Base-by-base conservation (phyloP, 2,888 invertebrate species). In the Spatulosminthurus flaviceps region DNA sequence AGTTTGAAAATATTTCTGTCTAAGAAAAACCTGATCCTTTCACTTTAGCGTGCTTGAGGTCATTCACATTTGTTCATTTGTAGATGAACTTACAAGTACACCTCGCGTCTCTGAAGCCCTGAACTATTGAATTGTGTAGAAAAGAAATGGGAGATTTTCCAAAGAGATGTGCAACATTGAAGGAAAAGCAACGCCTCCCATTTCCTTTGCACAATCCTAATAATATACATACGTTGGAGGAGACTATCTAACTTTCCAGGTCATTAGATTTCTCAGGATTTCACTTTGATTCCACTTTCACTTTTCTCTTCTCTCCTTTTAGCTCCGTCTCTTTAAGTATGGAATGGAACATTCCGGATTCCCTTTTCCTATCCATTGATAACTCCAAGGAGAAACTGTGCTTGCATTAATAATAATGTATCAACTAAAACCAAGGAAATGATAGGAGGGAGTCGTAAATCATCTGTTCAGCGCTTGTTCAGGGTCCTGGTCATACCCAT, bases 241-340 rank as follows among this genome's bases (percentile, higher is more conserved):
- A 26, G 74, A 19, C 74, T 61, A 74, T 61, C 74, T 29, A 34
- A 60, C 29, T 74, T 74, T 74, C 61, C 74, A 61, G 61, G 61
- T 21, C 74, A 74, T 74, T 74, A 74, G 60, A 74, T 21, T 74
- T 61, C 74, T 24, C 26, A 28, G 26, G 73, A 60, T 28, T 60
- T 51, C 60, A 61, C 21, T 61, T 34, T 74, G n/a, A 61, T 29
- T 22, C 7, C 64, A 22, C 5, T 71, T 42, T 71, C 42, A 0
- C n/a, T 71, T 24, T 42, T 19, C 21, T 42, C 22, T 21, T 34
- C 34, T 22, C 19, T 71, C 42, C 2, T 5, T 9, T 22, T 42
- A 21, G 21, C 71, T 42, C 42, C 42, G 13, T 71, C 71, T 42
- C 28, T 66, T 24, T 26, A 24, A 24, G 4, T 24, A 66, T 66